A percentile compares a stretch with the other conserved stretches of the same genome.
phyloP scores from a whole-genome alignment of 2,797 vertebrate genomes.

The Gymnothorax javanicus region DNA sequence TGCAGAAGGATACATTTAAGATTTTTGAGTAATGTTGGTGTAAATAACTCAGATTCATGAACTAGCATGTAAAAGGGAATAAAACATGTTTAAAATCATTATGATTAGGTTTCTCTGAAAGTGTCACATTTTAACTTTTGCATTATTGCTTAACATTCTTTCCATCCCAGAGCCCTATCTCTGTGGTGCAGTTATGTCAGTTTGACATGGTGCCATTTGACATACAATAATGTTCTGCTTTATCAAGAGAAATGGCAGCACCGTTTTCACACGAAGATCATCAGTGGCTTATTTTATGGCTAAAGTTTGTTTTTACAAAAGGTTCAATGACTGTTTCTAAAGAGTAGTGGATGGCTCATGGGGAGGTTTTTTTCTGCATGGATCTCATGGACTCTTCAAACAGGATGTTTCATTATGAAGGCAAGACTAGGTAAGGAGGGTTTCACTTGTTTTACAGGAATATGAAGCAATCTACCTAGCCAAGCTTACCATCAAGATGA shows the following conservation, averaged over 20 bases:
- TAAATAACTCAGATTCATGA: not conserved
- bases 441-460: slow-evolving; percentile 75
- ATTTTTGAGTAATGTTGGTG: not conserved
- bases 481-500: slow-evolving; percentile 98
- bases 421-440: not conserved
- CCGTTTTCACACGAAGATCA: not conserved
- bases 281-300: not conserved
- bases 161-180: not conserved
- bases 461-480: slow-evolving; percentile 99
- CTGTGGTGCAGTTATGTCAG: not conserved
- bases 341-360: not conserved
- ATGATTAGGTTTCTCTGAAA: not conserved
- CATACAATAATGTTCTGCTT: not conserved
- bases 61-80: not conserved
- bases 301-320: not conserved
- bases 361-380: not conserved
- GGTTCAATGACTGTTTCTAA: not conserved
- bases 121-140: not conserved
- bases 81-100: not conserved
- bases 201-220: not conserved
- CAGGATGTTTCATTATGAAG: not conserved
- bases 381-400: not conserved
- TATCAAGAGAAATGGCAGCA: not conserved
- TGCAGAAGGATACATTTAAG: not conserved
- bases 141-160: not conserved